Evolutionary conservation across 2,888 invertebrate species (phyloP).

Genomic region (Xanthostigma xanthostigma): DNA sequence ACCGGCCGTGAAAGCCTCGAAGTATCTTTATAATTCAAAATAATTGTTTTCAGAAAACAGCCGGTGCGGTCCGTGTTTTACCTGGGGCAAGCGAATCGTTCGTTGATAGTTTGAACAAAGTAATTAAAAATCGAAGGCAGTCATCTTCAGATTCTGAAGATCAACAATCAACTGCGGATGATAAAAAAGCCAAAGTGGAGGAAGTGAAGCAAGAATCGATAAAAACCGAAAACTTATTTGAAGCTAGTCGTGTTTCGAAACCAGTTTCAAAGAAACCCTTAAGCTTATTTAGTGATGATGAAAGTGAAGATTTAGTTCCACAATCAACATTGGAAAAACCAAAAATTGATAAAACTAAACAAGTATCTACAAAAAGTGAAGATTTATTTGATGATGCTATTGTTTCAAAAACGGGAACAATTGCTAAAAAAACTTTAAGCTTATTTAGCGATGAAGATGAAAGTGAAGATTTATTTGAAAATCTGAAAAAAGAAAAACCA

Average conservation of each 20-base stretch:
- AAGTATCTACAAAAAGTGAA: too few relatives aligned
- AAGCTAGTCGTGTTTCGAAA: too few relatives aligned
- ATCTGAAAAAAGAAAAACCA: too few relatives aligned
- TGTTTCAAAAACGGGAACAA: too few relatives aligned
- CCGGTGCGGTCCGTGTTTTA: slow-evolving; percentile 43
- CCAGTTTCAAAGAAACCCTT: too few relatives aligned
- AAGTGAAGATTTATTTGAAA: slow-evolving; percentile 5
- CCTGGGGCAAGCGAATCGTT: slow-evolving; percentile 20
- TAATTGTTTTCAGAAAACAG: slow-evolving; percentile 35
- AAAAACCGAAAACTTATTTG: neutral
- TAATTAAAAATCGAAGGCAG: slow-evolving; percentile 5
- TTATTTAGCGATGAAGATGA: slow-evolving; percentile 17
- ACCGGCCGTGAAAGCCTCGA: too few relatives aligned
- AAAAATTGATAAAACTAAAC: too few relatives aligned
- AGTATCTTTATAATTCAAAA: too few relatives aligned
- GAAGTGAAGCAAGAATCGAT: neutral
- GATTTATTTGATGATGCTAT: slow-evolving; percentile 20
- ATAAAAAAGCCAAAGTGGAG: neutral
- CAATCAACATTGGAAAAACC: too few relatives aligned
- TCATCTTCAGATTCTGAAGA: slow-evolving; percentile 7
- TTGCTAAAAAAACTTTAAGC: neutral
- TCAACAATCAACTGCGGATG: neutral
- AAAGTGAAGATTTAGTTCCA: too few relatives aligned
- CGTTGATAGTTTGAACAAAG: slow-evolving; percentile 3
- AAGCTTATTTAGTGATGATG: too few relatives aligned